Conservation (phyloP, 2,888 invertebrate species). For the Ormyrus thymus region DNA sequence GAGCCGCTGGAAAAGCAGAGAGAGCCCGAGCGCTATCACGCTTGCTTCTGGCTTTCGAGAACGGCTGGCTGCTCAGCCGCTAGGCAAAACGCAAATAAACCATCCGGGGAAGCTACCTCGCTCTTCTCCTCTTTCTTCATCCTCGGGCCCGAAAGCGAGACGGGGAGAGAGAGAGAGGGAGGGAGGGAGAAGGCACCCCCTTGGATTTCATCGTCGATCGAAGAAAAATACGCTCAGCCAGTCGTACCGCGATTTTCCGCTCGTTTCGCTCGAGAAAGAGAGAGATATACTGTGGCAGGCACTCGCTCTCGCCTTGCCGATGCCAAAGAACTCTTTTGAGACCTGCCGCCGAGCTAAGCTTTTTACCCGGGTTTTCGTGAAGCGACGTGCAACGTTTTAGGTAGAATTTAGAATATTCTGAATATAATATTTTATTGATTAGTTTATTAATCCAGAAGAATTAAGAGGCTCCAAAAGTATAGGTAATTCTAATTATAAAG, state of each 20-base stretch:
- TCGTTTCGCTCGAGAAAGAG: conserved; percentile 40
- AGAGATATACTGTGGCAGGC: neutral
- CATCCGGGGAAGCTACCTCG: conserved; percentile 56
- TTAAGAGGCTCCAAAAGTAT: too few relatives aligned
- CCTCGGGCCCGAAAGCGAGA: conserved; percentile 33
- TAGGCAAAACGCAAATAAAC: conserved; percentile 74
- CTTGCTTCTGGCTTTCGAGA: conserved; percentile 57
- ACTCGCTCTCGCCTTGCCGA: neutral
- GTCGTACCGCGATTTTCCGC: conserved; percentile 55
- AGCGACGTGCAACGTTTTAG: too few relatives aligned
- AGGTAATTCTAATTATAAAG: too few relatives aligned
- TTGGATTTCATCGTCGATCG: conserved; percentile 54
- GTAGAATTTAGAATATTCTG: too few relatives aligned
- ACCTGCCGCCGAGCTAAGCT: neutral
- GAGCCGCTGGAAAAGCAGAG: neutral
- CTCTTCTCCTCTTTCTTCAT: conserved; percentile 49
- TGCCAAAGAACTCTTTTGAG: conserved; percentile 11
- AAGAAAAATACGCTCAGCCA: conserved; percentile 68
- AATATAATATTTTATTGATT: too few relatives aligned
- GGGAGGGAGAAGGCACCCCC: conserved; percentile 7
- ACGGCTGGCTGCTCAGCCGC: conserved; percentile 72
- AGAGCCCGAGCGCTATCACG: neutral
- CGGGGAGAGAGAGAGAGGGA: neutral
- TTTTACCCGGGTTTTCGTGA: too few relatives aligned
- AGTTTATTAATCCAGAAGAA: too few relatives aligned